Evolutionary conservation across 2,888 invertebrate genomes (phyloP).

Genomic region (Priocnemis perturbator): DNA sequence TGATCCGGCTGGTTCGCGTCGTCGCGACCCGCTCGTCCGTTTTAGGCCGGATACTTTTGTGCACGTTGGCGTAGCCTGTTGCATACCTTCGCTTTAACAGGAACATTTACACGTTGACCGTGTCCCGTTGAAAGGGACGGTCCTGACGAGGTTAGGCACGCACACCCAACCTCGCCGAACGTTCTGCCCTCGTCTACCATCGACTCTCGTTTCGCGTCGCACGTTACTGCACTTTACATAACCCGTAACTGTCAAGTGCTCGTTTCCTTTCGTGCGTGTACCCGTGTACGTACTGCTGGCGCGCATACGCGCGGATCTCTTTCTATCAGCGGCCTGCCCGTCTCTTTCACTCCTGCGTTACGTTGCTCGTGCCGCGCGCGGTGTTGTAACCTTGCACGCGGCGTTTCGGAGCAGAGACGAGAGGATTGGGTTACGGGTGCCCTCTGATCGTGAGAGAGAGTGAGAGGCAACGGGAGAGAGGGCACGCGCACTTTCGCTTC

Average conservation of each 20-base stretch:
- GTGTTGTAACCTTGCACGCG: too few species aligned
- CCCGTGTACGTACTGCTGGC: too few species aligned
- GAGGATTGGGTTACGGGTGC: neutral
- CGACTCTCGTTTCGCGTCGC: too few species aligned
- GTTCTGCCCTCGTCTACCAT: neutral
- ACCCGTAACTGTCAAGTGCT: too few species aligned
- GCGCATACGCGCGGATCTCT: neutral
- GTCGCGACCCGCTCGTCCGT: constrained; percentile 1
- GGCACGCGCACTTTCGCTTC: neutral
- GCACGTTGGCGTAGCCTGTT: constrained; percentile 5
- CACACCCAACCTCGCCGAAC: neutral
- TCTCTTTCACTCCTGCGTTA: too few species aligned
- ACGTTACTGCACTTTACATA: too few species aligned
- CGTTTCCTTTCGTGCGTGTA: neutral
- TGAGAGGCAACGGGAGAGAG: neutral
- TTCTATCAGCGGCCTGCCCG: too few species aligned
- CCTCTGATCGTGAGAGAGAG: neutral
- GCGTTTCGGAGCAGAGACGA: too few species aligned
- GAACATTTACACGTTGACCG: neutral
- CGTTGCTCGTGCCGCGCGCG: too few species aligned
- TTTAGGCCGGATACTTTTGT: neutral
- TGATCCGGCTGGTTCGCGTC: too few species aligned
- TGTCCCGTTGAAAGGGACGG: neutral
- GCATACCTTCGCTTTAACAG: neutral
- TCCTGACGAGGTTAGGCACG: neutral